A percentile compares a stretch with the other conserved stretches of the same genome.
Conservation (phyloP, 2,888 invertebrate genomes). For the Pilophorus perplexus region DNA sequence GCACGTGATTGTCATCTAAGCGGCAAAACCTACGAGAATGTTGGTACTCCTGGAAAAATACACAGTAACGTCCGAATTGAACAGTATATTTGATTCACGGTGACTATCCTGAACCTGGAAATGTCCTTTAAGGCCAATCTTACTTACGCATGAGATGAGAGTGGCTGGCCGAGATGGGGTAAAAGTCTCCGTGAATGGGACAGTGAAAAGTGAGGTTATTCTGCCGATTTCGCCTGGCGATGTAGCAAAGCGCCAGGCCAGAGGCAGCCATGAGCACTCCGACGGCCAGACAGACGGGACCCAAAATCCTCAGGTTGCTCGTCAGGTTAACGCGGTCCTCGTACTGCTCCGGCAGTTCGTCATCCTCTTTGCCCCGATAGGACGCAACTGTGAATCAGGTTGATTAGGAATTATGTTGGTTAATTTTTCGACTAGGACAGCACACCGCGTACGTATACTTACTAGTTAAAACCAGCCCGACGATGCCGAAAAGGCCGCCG, state of each 20-base stretch:
- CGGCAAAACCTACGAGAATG: too few species aligned
- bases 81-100: too few species aligned
- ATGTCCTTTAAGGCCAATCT: too few species aligned
- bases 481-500: slow-evolving; percentile 71
- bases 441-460: slow-evolving; percentile 39
- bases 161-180: slow-evolving; percentile 63
- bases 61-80: too few species aligned
- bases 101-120: too few species aligned
- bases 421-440: too few species aligned
- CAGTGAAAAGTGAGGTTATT: slow-evolving; percentile 73
- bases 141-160: slow-evolving; percentile 38
- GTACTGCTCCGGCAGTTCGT: slow-evolving; percentile 70
- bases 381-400: slow-evolving; percentile 62
- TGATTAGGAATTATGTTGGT: too few species aligned
- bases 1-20: too few species aligned
- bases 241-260: slow-evolving; percentile 64
- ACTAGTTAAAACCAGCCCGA: slow-evolving; percentile 74
- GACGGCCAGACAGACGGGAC: slow-evolving; percentile 71
- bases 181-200: slow-evolving; percentile 74
- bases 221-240: slow-evolving; percentile 66
- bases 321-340: slow-evolving; percentile 70
- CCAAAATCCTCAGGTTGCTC: slow-evolving; percentile 69
- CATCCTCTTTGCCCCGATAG: slow-evolving; percentile 69
- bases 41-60: too few species aligned
- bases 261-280: slow-evolving; percentile 69